phyloP scores from a whole-genome alignment of 1,140 invertebrate genomes.

The Ooceraea biroi region DNA sequence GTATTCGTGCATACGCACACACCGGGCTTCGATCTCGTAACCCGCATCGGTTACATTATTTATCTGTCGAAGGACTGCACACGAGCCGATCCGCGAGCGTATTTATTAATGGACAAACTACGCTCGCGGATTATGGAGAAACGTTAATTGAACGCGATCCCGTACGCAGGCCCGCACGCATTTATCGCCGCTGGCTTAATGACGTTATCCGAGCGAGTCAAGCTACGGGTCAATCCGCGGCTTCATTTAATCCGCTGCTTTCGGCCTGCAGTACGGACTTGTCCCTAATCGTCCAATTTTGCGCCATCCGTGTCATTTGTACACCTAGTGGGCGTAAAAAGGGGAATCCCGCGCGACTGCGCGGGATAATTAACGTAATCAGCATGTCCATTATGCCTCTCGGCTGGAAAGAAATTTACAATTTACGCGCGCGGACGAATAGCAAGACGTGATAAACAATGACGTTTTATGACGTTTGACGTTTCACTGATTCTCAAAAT shows the following conservation, averaged over 20 bases:
- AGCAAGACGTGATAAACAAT: neutral
- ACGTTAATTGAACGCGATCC: slow-evolving; percentile 51
- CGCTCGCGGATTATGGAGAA: slow-evolving; percentile 40
- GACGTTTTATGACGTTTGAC: neutral
- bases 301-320: neutral
- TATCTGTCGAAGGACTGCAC: slow-evolving; percentile 33
- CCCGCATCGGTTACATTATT: slow-evolving; percentile 57
- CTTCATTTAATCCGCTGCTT: slow-evolving; percentile 48
- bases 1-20: neutral
- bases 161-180: neutral
- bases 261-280: neutral
- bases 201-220: slow-evolving; percentile 12
- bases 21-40: slow-evolving; percentile 32
- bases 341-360: neutral
- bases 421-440: neutral
- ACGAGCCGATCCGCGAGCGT: slow-evolving; percentile 14
- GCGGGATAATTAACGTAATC: slow-evolving; percentile 23
- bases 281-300: neutral
- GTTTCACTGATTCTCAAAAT: neutral
- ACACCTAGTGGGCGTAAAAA: neutral
- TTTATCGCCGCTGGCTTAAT: slow-evolving; percentile 62
- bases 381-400: slow-evolving; percentile 2
- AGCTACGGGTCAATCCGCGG: slow-evolving; percentile 10
- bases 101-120: slow-evolving; percentile 58
- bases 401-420: slow-evolving; percentile 2